Evolutionary conservation across 2,888 invertebrate genomes (phyloP).

Genomic region (Icerya purchasi): DNA sequence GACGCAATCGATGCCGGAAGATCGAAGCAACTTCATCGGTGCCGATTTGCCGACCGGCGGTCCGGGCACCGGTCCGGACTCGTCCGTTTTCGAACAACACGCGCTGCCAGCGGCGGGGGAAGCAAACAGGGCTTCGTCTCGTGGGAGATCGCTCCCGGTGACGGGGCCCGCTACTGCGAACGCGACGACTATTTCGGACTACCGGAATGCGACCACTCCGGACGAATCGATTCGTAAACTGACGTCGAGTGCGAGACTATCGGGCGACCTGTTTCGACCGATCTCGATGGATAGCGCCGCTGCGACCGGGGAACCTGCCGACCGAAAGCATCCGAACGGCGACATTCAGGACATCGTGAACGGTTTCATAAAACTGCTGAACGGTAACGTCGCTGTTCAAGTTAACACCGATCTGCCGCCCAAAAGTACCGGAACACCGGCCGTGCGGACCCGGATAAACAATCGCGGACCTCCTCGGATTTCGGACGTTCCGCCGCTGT

Average conservation of each 20-base stretch:
- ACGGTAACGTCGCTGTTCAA: slow-evolving; percentile 63
- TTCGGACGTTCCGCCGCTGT: slow-evolving; percentile 48
- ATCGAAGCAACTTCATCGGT: slow-evolving; percentile 4
- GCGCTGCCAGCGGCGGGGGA: slow-evolving; percentile 37
- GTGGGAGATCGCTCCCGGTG: slow-evolving; percentile 36
- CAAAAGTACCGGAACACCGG: slow-evolving; percentile 28
- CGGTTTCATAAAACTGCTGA: slow-evolving; percentile 66
- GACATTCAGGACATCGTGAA: slow-evolving; percentile 80
- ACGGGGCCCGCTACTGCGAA: slow-evolving; percentile 36
- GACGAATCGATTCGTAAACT: neutral
- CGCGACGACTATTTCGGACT: too few relatives aligned
- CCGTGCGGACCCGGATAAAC: slow-evolving; percentile 49
- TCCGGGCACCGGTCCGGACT: too few relatives aligned
- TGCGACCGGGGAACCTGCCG: slow-evolving; percentile 15
- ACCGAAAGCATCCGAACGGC: slow-evolving; percentile 28
- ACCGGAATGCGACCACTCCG: slow-evolving; percentile 10
- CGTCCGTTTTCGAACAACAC: slow-evolving; percentile 3
- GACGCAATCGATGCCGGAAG: neutral
- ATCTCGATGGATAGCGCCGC: neutral
- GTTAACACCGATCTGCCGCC: slow-evolving; percentile 15
- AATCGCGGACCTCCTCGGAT: slow-evolving; percentile 75
- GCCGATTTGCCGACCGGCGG: too few relatives aligned
- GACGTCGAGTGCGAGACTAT: neutral
- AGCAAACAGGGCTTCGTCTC: slow-evolving; percentile 49
- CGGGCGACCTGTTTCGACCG: neutral